Percentiles rank a stretch among this genome's conserved stretches.
Evolutionary conservation across 2,797 vertebrate species (phyloP).

Genomic region (Neomorphus geoffroyi): DNA sequence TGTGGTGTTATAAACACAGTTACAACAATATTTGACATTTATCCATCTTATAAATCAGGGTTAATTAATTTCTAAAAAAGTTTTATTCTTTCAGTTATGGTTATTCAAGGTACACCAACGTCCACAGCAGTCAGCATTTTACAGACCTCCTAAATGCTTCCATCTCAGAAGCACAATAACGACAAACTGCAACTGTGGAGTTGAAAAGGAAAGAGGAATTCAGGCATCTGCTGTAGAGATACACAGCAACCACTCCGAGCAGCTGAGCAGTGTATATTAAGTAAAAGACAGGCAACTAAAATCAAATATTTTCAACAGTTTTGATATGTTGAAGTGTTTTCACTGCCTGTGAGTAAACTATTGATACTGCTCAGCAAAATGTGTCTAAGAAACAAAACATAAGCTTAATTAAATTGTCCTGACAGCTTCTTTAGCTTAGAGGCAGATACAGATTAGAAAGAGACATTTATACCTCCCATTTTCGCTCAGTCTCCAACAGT

Average conservation of each 20-base stretch:
- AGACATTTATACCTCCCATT: not conserved
- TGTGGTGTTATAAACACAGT: not conserved
- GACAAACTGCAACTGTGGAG: not conserved
- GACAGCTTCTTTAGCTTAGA: not conserved
- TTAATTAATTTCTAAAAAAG: not conserved
- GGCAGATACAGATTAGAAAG: not conserved
- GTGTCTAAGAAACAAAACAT: not conserved
- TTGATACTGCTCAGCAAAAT: not conserved
- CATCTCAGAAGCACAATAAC: not conserved
- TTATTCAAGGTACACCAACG: not conserved
- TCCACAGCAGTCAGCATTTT: not conserved
- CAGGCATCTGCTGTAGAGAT: not conserved
- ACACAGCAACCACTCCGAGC: not conserved
- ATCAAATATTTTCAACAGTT: not conserved
- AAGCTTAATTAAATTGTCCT: not conserved
- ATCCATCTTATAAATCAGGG: not conserved
- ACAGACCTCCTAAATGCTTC: not conserved
- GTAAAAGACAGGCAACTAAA: not conserved
- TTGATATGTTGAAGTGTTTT: not conserved
- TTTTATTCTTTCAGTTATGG: not conserved
- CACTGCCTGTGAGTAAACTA: not conserved
- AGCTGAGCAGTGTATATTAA: not conserved
- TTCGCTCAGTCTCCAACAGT: not conserved
- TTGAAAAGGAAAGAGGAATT: not conserved
- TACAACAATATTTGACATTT: not conserved